Base-by-base conservation (phyloP, 2,888 invertebrate species). In the Macaria notata region DNA sequence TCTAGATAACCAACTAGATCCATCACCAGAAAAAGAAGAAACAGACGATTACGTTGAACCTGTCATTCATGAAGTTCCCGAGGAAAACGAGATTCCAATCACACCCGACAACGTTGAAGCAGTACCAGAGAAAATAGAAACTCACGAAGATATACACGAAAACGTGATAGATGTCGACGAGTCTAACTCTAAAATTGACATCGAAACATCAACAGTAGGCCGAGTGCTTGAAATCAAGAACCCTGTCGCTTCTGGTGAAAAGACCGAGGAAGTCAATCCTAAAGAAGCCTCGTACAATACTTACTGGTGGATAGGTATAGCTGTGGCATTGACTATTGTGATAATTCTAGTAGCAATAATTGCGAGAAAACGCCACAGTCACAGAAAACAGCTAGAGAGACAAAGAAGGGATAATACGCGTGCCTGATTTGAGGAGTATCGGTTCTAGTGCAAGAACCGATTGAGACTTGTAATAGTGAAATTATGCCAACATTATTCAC, bases 341-440 rank as follows among this genome's bases (percentile, higher is more conserved):
- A 73, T 88, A 48, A 73, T 88, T 68, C 62, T 91, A 66, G 81
- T 88, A 66, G 88, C 86, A 56, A 85, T 92, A 63, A 88, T 92
- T 56, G 92, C 86, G 3, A 83, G 86, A 56, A 92, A 92, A 72
- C 84, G 92, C n/a, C 90, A 91, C 49, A 91, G 78, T 63, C 92
- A 92, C 63, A 87, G 88, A 65, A 92, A 91, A 75, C 83, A 90
- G 59, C 63, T 92, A 42, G 90, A 92, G 56, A 86, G 83, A 68
- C 88, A 92, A 64, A 79, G 92, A 70, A 86, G 86, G 68, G 83
- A 88, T n/a, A 84, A 81, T 59, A 69, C 88, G 59, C 78, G 78
- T 68, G 88, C 91, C 76, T 91, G 91, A 91, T 91, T 84, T 76
- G 91, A 91, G 74, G 91, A 91, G 72, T 91, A 91, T 87, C 91